Percentiles rank a stretch among this genome's conserved stretches.
Conservation (phyloP, 2,113 vertebrate species). For the Notiomystis cincta region DNA sequence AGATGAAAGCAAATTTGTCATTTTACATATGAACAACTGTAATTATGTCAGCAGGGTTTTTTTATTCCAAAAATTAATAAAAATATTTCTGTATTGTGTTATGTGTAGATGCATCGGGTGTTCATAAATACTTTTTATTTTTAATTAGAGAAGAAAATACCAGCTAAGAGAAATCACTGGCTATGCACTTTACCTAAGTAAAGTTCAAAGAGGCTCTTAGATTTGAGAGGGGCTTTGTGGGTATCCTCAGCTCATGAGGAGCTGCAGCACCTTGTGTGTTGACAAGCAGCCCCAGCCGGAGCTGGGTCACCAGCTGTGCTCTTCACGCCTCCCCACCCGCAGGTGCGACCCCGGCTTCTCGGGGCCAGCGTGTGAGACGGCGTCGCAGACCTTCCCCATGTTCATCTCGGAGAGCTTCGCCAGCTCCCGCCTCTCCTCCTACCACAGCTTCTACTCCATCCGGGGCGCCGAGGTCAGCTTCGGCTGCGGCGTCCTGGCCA, state of each 20-base stretch:
- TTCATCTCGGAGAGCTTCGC: constrained; percentile 95
- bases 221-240: neutral
- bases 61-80: neutral
- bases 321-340: neutral
- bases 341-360: constrained; percentile 97
- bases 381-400: constrained; percentile 91
- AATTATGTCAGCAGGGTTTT: neutral
- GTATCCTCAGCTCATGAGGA: neutral
- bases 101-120: neutral
- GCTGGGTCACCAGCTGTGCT: rapidly evolving
- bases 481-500: constrained; percentile 92
- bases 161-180: neutral
- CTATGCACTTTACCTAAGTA: neutral
- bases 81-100: neutral
- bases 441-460: constrained; percentile 96
- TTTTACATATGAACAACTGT: neutral
- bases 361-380: constrained; percentile 91
- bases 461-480: constrained; percentile 96
- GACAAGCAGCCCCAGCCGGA: neutral
- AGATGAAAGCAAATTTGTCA: neutral
- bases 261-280: rapidly evolving
- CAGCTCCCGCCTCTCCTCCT: constrained; percentile 91
- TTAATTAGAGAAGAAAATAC: neutral
- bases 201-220: neutral
- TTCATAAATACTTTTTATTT: neutral